Base-by-base conservation (phyloP, 2,888 invertebrate genomes). In the Tipula unca region DNA sequence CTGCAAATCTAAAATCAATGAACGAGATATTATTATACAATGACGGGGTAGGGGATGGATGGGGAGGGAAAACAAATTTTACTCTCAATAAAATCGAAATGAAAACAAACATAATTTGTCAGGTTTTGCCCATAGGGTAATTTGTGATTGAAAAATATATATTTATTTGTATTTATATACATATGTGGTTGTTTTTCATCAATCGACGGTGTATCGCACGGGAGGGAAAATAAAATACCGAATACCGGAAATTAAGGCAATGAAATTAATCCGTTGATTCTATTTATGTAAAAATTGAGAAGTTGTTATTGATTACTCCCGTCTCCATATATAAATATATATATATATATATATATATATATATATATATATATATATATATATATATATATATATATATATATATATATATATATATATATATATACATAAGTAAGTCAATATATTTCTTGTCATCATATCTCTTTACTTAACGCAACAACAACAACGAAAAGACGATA, bases 21-120 rank as follows among this genome's bases (percentile, higher is more conserved):
- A 69, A 69, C 69, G 25, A 69, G 69, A 69, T 20, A 69, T 10
- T 48, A n/a, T 17, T 48, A n/a, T 48, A 48, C 17, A 39, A 39
- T 39, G 14, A 10, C 17, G 17, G 48, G 48, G 17, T 32, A 6
- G 32, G 32, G 6, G 6, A 54, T 54, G 48, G 48, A 17, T 32
- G 32, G 32, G 32, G 6, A 32, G 48, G 17, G 6, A 39, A 54
- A 54, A 54, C 48, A 54, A 54, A 17, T 54, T 54, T 54, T 17
- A n/a, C n/a, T 17, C 48, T 4, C 48, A 54, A 54, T 54, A 54
- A 69, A 69, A 69, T 69, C 69, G 69, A 69, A 69, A 25, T 25
- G 69, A 69, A 69, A 69, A 69, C 69, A 69, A 69, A 69, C 25
- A 69, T 69, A 69, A 69, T 69, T 69, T 69, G 69, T 69, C 69